Base-by-base conservation (phyloP, 2,797 vertebrate species). In the Enteromius viviparus region DNA sequence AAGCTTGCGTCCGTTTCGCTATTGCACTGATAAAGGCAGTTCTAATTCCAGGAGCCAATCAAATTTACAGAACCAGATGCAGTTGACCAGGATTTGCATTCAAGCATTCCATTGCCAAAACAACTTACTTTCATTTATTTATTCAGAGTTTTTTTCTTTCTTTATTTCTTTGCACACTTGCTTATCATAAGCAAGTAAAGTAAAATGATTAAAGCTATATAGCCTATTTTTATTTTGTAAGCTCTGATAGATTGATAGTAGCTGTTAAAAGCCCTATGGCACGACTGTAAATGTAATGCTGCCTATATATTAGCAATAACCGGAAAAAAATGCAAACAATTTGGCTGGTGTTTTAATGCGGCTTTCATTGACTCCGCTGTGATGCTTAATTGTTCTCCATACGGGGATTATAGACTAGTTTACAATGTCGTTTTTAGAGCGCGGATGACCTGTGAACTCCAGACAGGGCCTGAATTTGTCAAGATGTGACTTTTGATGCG, bases 381-480 rank as follows among this genome's bases (percentile, higher is more conserved):
- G 91, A 88, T 78, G 84, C 85, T 84, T 82, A 82, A 89, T 90
- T 92, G 89, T 89, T 92, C 87, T 72, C 86, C 45, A 47, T 75
- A 71, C 74, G 58, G 75, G 9, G 70, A 65, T 72, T 75, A 62
- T 76, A 76, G 75, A 85, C 85, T 87, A 82, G 82, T 82, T 71
- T 58, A 58, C 69, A 86, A 85, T 78, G 79, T 80, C 83, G 79
- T 74, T 75, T 81, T 64, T 14, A 34, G 42, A 19, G 47, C 75
- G 71, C 34, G 40, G 45, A 32, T 83, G 86, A 86, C 86, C 84
- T 81, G 42, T 87, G 87, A 87, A 84, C 86, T 83, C 76, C 26
- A 81, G 87, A 76, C 76, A 65, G 79, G 65, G 74, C 81, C 66
- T 32, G 78, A 34, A 81, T 79, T 85, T 81, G 84, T 84, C 77